These are phyloP conservation scores for Gorsachius goisagi DNA, from an alignment of 2,113 vertebrate genomes.

Conservation along the genomic window DNA sequence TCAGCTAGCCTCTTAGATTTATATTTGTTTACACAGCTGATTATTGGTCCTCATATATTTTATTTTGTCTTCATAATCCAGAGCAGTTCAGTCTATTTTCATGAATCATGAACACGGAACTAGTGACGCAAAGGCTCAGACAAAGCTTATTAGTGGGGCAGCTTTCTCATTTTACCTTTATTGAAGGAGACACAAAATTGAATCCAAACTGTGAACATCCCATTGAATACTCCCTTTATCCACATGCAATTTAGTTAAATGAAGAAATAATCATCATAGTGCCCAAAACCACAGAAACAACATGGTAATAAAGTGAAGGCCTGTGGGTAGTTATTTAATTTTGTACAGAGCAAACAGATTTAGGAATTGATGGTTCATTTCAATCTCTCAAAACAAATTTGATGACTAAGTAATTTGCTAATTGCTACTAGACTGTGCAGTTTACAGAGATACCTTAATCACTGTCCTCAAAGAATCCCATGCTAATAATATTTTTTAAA, in stretches of 20 bases:
- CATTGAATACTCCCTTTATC: background rate
- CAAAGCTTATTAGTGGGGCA: background rate
- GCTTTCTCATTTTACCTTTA: background rate
- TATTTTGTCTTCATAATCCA: background rate
- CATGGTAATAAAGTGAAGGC: background rate
- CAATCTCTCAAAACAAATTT: background rate
- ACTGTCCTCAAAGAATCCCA: background rate
- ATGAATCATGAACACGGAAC: background rate
- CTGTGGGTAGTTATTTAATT: background rate
- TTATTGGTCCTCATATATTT: background rate
- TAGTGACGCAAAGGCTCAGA: background rate
- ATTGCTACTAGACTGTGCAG: background rate
- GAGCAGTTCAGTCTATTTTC: background rate
- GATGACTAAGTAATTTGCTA: constrained; percentile 12
- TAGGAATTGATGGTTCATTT: background rate
- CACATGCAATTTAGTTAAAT: constrained; percentile 21
- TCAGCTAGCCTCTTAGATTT: background rate
- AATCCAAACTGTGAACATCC: background rate
- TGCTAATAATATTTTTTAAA: background rate
- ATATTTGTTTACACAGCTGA: background rate
- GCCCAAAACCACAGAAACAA: background rate
- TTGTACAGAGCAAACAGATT: background rate
- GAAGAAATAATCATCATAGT: background rate
- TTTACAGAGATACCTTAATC: background rate
- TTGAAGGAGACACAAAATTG: background rate